phyloP scores from a whole-genome alignment of 2,888 invertebrate species.

The Busseola fusca region DNA sequence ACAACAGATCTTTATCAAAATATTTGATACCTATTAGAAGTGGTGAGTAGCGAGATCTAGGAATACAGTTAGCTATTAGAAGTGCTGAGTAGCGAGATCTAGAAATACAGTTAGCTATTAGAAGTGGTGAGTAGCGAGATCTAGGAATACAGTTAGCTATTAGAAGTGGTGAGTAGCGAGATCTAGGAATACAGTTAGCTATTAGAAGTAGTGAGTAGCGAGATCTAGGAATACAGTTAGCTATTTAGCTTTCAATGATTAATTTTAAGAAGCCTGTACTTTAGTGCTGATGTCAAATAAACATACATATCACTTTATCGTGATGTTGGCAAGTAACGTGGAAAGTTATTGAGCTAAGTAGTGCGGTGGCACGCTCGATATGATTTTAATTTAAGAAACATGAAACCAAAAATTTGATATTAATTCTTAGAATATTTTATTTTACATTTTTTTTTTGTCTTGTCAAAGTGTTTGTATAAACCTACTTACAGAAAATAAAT shows the following conservation, averaged over 20 bases:
- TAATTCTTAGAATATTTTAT: no score
- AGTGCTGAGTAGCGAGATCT: conserved; percentile 37
- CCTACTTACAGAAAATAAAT: no score
- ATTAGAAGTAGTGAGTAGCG: conserved; percentile 32
- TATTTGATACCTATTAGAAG: conserved; percentile 21
- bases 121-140: conserved; percentile 30
- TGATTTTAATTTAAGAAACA: no score
- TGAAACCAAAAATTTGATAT: no score
- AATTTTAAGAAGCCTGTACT: neutral
- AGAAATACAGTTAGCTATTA: conserved; percentile 10
- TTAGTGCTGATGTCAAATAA: conserved; percentile 8
- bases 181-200: conserved; percentile 24
- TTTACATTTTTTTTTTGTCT: no score
- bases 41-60: conserved; percentile 37
- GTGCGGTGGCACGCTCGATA: no score
- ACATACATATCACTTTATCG: no score
- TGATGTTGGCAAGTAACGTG: no score
- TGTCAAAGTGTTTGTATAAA: no score
- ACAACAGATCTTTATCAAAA: conserved; percentile 9
- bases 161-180: conserved; percentile 30
- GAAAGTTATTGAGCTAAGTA: no score
- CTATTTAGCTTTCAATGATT: no score
- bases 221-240: conserved; percentile 24
- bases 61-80: conserved; percentile 15
- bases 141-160: conserved; percentile 18